Evolutionary conservation across 2,888 invertebrate genomes (phyloP).

Genomic region (Plagiodera versicolora): DNA sequence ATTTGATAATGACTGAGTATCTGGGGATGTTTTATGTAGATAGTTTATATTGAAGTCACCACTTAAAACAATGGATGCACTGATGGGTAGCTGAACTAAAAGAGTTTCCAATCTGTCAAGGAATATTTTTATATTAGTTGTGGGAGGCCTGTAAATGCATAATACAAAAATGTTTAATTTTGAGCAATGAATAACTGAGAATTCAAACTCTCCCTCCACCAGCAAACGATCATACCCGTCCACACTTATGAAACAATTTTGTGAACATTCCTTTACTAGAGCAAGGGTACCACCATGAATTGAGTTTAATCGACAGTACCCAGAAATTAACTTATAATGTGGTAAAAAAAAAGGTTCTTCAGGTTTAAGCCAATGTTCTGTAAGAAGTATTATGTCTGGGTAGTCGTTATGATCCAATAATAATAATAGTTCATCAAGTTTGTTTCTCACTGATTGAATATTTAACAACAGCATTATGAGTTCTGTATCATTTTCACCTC

Average conservation of each 20-base stretch:
- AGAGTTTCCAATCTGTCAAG: background rate
- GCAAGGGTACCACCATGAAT: background rate
- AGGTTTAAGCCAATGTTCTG: constrained; percentile 1
- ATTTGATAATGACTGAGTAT: background rate
- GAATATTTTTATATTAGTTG: background rate
- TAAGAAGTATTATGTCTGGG: background rate
- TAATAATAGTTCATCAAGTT: background rate
- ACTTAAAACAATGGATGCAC: background rate
- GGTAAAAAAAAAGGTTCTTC: background rate
- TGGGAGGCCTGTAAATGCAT: background rate
- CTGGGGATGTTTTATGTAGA: background rate
- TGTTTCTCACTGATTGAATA: constrained; percentile 1
- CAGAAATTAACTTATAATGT: background rate
- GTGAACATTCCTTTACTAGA: background rate
- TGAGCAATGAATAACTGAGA: background rate
- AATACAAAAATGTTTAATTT: background rate
- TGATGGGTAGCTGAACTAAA: background rate
- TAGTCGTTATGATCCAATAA: background rate
- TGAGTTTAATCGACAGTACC: background rate
- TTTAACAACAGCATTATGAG: background rate
- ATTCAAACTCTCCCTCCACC: background rate
- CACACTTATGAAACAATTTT: background rate
- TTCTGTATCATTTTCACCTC: background rate
- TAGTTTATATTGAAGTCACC: background rate
- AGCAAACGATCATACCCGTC: background rate